phyloP scores from a whole-genome alignment of 35 echinoderm and acorn worm genomes.

The Diadema setosum region DNA sequence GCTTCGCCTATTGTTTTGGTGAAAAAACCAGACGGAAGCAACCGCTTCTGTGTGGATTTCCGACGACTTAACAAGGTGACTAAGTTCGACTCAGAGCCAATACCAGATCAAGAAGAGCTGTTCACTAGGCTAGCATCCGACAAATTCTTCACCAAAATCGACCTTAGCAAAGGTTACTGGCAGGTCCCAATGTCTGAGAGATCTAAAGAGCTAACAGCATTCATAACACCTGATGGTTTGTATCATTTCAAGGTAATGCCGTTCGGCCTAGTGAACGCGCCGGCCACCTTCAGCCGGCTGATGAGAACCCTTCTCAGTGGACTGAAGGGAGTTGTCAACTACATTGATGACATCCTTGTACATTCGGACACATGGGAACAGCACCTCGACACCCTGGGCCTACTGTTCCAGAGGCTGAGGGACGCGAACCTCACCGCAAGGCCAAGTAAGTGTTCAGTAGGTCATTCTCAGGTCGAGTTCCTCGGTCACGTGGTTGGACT shows the following conservation, averaged over 20 bases:
- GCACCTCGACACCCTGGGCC: neutral
- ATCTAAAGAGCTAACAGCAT: neutral
- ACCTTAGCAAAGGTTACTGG: conserved; percentile 73
- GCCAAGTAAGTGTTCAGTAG: conserved; percentile 54
- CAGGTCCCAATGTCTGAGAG: conserved; percentile 32
- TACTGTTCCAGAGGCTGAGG: neutral
- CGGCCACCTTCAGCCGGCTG: conserved; percentile 49
- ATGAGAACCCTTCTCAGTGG: conserved; percentile 58
- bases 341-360: conserved; percentile 70
- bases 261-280: conserved; percentile 57
- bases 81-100: conserved; percentile 42
- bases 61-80: conserved; percentile 31
- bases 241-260: conserved; percentile 62
- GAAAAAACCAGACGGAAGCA: conserved; percentile 40
- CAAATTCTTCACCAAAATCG: conserved; percentile 39
- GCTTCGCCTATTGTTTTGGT: conserved; percentile 50
- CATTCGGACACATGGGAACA: conserved; percentile 33
- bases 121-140: conserved; percentile 1
- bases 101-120: conserved; percentile 47
- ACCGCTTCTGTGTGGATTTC: conserved; percentile 48
- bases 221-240: conserved; percentile 32
- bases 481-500: conserved; percentile 51
- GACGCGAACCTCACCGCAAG: conserved; percentile 33
- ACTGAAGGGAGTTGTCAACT: conserved; percentile 14
- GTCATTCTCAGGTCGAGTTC: conserved; percentile 23